Evolutionary conservation across 2,888 invertebrate genomes (phyloP).

Genomic region (Drosophila percnosoma): DNA sequence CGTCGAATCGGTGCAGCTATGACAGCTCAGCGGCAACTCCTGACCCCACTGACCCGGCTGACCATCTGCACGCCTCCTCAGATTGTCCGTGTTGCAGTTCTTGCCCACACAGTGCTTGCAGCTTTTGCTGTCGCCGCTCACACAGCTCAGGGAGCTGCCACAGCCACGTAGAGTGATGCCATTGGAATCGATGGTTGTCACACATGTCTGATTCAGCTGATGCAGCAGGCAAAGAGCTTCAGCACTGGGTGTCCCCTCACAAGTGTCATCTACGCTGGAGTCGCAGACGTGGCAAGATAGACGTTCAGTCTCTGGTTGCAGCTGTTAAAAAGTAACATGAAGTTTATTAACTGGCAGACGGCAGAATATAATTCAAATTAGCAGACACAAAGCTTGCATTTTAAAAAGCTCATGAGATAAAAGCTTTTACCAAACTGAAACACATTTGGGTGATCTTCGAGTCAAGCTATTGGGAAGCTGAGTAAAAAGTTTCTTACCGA

Average conservation of each 20-base stretch:
- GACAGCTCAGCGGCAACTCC: constrained; percentile 74
- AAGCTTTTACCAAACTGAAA: background rate
- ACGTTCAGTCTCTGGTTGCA: constrained; percentile 74
- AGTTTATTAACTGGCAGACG: background rate
- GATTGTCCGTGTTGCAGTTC: constrained; percentile 72
- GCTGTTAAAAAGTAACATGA: constrained; percentile 42
- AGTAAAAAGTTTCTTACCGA: background rate
- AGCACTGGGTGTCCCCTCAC: constrained; percentile 61
- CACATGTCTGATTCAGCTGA: constrained; percentile 59
- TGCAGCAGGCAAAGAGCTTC: constrained; percentile 63
- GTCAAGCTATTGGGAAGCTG: background rate
- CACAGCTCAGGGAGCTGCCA: constrained; percentile 62
- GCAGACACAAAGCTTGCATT: background rate
- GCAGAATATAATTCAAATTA: background rate
- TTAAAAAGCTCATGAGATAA: background rate
- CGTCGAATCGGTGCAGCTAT: constrained; percentile 55
- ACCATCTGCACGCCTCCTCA: constrained; percentile 70
- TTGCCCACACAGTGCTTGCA: constrained; percentile 68
- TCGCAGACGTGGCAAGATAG: constrained; percentile 74
- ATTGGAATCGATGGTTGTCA: constrained; percentile 55
- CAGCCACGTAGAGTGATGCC: constrained; percentile 79
- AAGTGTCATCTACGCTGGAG: constrained; percentile 55
- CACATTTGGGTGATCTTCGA: background rate
- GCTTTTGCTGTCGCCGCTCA: constrained; percentile 12
- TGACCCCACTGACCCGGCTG: constrained; percentile 81